A percentile compares a stretch with the other conserved stretches of the same genome.
phyloP scores from a whole-genome alignment of 2,888 invertebrate species.

The Spodoptera littoralis region DNA sequence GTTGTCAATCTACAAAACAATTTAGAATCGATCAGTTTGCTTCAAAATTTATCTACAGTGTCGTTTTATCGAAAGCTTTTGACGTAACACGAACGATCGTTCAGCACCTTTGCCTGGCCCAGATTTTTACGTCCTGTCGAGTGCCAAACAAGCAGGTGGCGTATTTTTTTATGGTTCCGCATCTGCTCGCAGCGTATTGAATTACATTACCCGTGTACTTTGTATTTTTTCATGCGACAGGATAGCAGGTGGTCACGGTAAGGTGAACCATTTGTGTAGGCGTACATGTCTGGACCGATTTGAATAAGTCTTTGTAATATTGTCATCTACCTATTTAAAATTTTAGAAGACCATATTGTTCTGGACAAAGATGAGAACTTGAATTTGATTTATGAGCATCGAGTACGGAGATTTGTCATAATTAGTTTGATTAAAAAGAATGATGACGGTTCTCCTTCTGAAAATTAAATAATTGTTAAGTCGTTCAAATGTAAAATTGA shows the following conservation, averaged over 20 bases:
- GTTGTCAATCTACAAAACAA: slow-evolving; percentile 45
- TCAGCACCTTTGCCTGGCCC: slow-evolving; percentile 46
- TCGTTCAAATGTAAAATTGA: slow-evolving; percentile 14
- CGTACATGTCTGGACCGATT: slow-evolving; percentile 18
- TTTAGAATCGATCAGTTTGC: slow-evolving; percentile 48
- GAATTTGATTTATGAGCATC: slow-evolving; percentile 51
- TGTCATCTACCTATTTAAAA: slow-evolving; percentile 22
- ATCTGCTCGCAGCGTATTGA: slow-evolving; percentile 59
- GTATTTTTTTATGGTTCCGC: slow-evolving; percentile 59
- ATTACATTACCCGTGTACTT: slow-evolving; percentile 56
- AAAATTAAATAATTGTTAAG: slow-evolving; percentile 22
- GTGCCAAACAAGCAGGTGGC: slow-evolving; percentile 63
- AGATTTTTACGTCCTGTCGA: slow-evolving; percentile 60
- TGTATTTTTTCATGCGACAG: slow-evolving; percentile 30
- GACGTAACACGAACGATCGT: slow-evolving; percentile 32
- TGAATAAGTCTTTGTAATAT: slow-evolving; percentile 24
- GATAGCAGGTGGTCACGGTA: slow-evolving; percentile 46
- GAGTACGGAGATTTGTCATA: slow-evolving; percentile 43
- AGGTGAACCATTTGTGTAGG: slow-evolving; percentile 28
- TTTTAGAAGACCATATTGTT: slow-evolving; percentile 28
- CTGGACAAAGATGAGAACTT: slow-evolving; percentile 24
- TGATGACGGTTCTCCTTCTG: slow-evolving; percentile 34
- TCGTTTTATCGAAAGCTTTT: slow-evolving; percentile 43
- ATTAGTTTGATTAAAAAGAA: slow-evolving; percentile 48
- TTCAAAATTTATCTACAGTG: slow-evolving; percentile 34